Base-by-base conservation (phyloP, 2,113 vertebrate genomes). In the Pelmatolapia mariae region DNA sequence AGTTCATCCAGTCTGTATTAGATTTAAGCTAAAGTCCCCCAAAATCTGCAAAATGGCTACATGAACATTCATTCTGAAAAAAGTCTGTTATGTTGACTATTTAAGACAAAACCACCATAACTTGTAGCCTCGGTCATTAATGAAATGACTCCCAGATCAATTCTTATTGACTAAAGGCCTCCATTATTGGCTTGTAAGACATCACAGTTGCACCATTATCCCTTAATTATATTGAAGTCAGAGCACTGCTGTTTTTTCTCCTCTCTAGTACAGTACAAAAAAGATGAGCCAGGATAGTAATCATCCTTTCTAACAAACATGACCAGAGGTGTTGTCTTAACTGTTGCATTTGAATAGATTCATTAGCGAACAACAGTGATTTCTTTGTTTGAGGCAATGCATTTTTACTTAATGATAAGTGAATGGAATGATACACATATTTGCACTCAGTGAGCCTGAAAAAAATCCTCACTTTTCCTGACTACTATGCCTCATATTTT, bases 141-240 rank as follows among this genome's bases (percentile, higher is more conserved):
- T 90, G 83, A 92, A 87, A 93, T 80, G 82, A 93, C 91, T 93
- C 84, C 24, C 45, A 68, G 86, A 95, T 96, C 94, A 93, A 95
- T 96, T 88, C 80, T 80, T 78, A 95, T 95, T 71, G 95, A 96
- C 88, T 89, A 80, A 71, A 83, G 71, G 24, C 82, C 76, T 91
- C 89, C 89, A 93, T 95, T 96, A 95, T 89, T 88, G 93, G 90
- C 95, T 94, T 95, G 94, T 96, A 95, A 88, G 94, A 95, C 95
- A 95, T 95, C 92, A 89, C 80, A 91, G 89, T 92, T 94, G 89
- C 84, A 90, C 91, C 91, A 94, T 95, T 96, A 94, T 95, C 87
- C 88, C 85, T 93, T 94, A 94, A 95, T 96, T 95, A 93, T 92
- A 92, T 45, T 87, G 91, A 89, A 91, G 63, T 71, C 84, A 85